Conservation (phyloP, 1,140 invertebrate genomes). For the Scaptodrosophila lebanonensis region DNA sequence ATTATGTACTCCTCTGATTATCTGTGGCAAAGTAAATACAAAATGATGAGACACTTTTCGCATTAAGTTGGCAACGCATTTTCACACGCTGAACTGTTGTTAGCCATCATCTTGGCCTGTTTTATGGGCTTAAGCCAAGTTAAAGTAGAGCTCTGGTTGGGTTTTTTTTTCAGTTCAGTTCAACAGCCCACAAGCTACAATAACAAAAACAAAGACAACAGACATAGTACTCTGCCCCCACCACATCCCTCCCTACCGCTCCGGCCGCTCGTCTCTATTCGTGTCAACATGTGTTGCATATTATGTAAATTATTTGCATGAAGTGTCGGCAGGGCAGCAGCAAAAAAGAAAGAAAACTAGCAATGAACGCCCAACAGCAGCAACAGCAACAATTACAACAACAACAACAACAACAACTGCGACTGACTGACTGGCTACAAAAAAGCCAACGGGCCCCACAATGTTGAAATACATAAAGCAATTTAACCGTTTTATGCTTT, state of each 20-base stretch:
- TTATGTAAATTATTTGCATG: slow-evolving; percentile 70
- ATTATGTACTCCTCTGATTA: too few species aligned
- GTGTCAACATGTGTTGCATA: slow-evolving; percentile 71
- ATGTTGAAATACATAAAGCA: slow-evolving; percentile 73
- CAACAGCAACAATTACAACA: slow-evolving; percentile 12
- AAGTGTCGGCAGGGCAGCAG: too few species aligned
- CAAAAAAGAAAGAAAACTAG: slow-evolving; percentile 30
- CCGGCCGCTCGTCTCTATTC: slow-evolving; percentile 40
- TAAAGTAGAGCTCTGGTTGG: too few species aligned
- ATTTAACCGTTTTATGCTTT: slow-evolving; percentile 68
- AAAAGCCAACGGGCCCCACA: slow-evolving; percentile 53
- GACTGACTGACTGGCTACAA: slow-evolving; percentile 16
- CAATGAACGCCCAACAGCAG: too few species aligned
- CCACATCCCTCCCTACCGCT: not conserved
- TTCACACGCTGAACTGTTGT: slow-evolving; percentile 39
- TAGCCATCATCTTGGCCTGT: too few species aligned
- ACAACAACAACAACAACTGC: not conserved
- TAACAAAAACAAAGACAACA: too few species aligned
- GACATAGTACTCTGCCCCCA: not conserved
- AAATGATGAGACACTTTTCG: slow-evolving; percentile 29
- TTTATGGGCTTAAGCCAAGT: too few species aligned
- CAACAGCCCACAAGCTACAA: too few species aligned
- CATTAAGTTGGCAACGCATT: slow-evolving; percentile 21
- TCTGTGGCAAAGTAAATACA: too few species aligned
- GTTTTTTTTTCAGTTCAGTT: too few species aligned